A percentile compares a stretch with the other conserved stretches of the same genome.
Evolutionary conservation across 2,888 invertebrate species (phyloP).

Genomic region (Volucella zonaria): DNA sequence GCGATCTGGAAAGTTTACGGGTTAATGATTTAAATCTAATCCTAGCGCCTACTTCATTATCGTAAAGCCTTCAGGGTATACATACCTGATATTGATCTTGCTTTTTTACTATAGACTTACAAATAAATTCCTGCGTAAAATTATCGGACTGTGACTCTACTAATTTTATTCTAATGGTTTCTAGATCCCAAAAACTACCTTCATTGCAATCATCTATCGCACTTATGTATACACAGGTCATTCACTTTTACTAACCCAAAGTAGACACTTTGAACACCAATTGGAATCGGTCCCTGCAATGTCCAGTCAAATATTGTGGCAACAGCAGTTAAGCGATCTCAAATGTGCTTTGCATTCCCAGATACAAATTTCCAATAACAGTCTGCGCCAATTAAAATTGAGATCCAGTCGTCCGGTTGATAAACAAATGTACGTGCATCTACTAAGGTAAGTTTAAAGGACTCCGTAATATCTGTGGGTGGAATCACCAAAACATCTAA

Average conservation of each 20-base stretch:
- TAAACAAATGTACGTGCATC: constrained; percentile 6
- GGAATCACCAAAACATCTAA: constrained; percentile 20
- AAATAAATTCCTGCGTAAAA: too few species aligned
- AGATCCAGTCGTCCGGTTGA: constrained; percentile 15
- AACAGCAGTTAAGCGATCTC: constrained; percentile 2
- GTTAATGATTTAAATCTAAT: constrained; percentile 11
- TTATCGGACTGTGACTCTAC: too few species aligned
- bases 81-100: constrained; percentile 3
- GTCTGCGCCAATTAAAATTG: too few species aligned
- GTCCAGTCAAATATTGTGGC: constrained; percentile 15
- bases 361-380: too few species aligned
- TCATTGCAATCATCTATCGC: not conserved
- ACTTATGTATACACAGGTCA: not conserved
- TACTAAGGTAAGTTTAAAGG: not conserved
- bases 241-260: constrained; percentile 1
- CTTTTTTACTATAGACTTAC: too few species aligned
- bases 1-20: constrained; percentile 7
- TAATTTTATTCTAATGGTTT: not conserved
- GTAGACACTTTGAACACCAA: not conserved
- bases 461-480: too few species aligned
- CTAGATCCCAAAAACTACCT: constrained; percentile 2
- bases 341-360: constrained; percentile 8
- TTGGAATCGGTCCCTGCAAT: not conserved
- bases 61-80: constrained; percentile 11
- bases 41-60: not conserved